phyloP scores from a whole-genome alignment of 2,797 vertebrate genomes.

The Emydoidea blandingii region DNA sequence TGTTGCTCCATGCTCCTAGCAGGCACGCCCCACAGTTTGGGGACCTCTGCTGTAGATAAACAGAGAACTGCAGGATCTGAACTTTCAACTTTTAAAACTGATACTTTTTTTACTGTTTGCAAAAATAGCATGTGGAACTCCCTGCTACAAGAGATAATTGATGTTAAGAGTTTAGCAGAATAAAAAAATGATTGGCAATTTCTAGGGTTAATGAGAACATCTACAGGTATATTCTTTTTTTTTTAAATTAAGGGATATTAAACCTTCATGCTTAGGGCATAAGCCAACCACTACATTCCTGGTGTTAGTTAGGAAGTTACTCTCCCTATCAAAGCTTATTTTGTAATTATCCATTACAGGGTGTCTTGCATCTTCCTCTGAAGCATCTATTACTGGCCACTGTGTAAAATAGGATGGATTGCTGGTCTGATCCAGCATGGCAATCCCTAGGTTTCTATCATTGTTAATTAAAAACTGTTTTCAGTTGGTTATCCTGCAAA shows the following conservation, averaged over 20 bases:
- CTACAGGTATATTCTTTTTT: not conserved
- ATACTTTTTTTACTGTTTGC: not conserved
- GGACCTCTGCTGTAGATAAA: not conserved
- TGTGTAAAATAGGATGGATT: conserved; percentile 30
- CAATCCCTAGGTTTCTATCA: conserved; percentile 10
- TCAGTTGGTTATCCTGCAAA: conserved; percentile 37
- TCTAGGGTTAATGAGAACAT: not conserved
- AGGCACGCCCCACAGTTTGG: too few species aligned
- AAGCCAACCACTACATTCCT: not conserved
- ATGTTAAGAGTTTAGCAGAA: not conserved
- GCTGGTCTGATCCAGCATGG: not conserved
- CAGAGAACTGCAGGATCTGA: not conserved
- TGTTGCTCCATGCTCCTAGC: too few species aligned
- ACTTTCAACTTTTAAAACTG: not conserved
- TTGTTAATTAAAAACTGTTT: conserved; percentile 57
- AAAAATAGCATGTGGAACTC: not conserved
- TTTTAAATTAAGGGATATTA: not conserved
- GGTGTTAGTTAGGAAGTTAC: not conserved
- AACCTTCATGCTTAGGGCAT: not conserved
- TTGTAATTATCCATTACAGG: not conserved
- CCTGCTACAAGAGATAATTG: not conserved
- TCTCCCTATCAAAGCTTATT: not conserved
- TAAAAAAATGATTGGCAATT: not conserved
- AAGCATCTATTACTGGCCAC: conserved; percentile 20
- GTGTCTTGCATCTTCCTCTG: not conserved